Base-by-base conservation (phyloP, 1,140 invertebrate species). In the Chironomus striatipennis region DNA sequence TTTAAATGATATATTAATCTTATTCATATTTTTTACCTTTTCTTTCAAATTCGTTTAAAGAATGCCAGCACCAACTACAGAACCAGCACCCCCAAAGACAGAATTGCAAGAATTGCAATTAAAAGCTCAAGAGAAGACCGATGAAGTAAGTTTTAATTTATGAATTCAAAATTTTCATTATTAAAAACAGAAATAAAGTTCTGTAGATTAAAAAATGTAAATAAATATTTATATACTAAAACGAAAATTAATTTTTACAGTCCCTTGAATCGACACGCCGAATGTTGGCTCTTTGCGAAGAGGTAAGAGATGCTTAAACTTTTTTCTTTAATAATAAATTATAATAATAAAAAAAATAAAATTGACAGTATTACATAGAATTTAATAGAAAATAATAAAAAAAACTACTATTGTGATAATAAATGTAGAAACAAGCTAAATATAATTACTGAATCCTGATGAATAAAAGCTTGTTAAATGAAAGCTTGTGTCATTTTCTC, bases 181-280 rank as follows among this genome's bases (percentile, higher is more conserved):
- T n/a, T 2, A 20, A 47, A 17, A 12, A 15, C 7, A 67, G 42
- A 34, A 43, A 17, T 34, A 5, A 34, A 34, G 1, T 34, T 34
- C 24, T 34, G 24, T 5, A n/a, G 24, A 34, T 34, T 34, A 2
- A n/a, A n/a, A n/a, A n/a, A n/a, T n/a, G n/a, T n/a, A n/a, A n/a
- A 2, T 34, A 2, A 34, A 34, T 34, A 2, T 34, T 34, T 1
- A 34, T 20, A 21, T 42, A 15, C 7, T 76, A 76, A 65, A 75
- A n/a, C n/a, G n/a, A 73, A 34, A 73, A 76, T 34, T 43, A n/a
- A n/a, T 76, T 43, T 47, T 79, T 80, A 75, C 75, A 97, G 95
- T 98, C 97, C 20, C 83, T 98, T 88, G 97, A 98, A 84, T 95
- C 94, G 79, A 98, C 97, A 24, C 88, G 97, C 79, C 93, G 96